Conservation (phyloP, 2,797 vertebrate genomes). For the Thripadectes ignobilis region DNA sequence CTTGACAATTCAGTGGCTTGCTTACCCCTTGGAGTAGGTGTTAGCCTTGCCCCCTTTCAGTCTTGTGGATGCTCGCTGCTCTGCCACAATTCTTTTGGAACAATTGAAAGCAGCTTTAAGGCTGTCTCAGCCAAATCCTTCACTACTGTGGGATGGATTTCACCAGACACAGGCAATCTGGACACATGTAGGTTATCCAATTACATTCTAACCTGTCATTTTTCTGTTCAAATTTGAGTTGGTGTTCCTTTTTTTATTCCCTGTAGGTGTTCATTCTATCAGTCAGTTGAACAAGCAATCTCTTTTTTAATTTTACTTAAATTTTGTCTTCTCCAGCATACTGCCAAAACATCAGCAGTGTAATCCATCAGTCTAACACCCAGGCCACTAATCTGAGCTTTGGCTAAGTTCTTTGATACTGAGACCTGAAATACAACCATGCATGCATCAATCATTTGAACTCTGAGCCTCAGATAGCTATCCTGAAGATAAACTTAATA, state of each 20-base stretch:
- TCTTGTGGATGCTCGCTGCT: background rate
- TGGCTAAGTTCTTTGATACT: background rate
- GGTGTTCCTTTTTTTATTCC: rapidly evolving
- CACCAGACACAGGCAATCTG: background rate
- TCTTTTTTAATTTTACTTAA: background rate
- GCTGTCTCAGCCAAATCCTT: background rate
- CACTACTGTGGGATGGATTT: background rate
- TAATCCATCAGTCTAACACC: background rate
- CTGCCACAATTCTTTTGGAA: background rate
- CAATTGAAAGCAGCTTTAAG: background rate
- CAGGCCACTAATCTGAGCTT: background rate
- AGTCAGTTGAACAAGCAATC: background rate
- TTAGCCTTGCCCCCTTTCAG: background rate
- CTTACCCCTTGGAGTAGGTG: background rate
- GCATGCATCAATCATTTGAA: background rate
- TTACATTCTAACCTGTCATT: background rate
- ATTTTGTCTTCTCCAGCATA: background rate
- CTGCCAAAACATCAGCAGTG: background rate
- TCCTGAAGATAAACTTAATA: background rate
- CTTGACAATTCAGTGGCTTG: background rate
- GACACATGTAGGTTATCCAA: background rate
- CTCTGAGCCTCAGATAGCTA: background rate
- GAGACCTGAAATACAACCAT: background rate
- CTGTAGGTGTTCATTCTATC: background rate
- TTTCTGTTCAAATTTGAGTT: background rate